Evolutionary conservation across 2,113 vertebrate species (phyloP), one percentile per base, ranked within the genome.

Genomic region (Litocranius walleri): DNA sequence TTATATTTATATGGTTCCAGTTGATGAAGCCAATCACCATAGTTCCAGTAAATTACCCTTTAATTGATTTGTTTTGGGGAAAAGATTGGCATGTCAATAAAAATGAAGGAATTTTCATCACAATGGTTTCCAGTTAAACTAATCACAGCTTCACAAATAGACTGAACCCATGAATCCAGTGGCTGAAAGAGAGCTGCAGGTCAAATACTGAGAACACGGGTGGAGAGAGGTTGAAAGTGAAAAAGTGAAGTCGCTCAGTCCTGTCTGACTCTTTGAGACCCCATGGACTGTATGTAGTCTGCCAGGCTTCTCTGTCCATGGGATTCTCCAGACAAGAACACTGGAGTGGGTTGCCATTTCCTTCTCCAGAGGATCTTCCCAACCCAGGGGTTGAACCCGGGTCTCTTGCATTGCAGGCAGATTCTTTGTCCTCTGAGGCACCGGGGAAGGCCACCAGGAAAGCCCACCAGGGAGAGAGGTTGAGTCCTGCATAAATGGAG

Each of bases 101-200:
- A 98, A 90, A 98, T 93, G 89, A 98, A 97, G 88, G 96, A 33
- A 96, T 96, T 94, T 96, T 97, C 96, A 97, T 97, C 98, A 98
- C 97, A 96, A 98, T 87, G 64, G 97, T 94, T 98, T 98, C 99
- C 98, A 98, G 99, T 98, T 98, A 98, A 97, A 98, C 98, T 96
- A 62, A 98, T 92, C 98, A 99, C 98, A 98, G 98, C 98, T 98
- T 98, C 61, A 98, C 98, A 98, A 95, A 98, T 88, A 96, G 98
- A 97, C 14, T 64, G 98, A 97, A 97, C 97, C 97, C 97, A 81
- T 13, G 93, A 71, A 90, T 62, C 78, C 97, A 93, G 98, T 59
- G 97, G 97, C 97, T 0, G 96, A 97, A 30, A 90, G 56, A 97
- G 88, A 90, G 90, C 97, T 61, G 87, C 78, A 61, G 85, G 96